Percentiles rank a stretch among this genome's conserved stretches.
phyloP scores from a whole-genome alignment of 2,797 vertebrate genomes.

The Molossus molossus region DNA sequence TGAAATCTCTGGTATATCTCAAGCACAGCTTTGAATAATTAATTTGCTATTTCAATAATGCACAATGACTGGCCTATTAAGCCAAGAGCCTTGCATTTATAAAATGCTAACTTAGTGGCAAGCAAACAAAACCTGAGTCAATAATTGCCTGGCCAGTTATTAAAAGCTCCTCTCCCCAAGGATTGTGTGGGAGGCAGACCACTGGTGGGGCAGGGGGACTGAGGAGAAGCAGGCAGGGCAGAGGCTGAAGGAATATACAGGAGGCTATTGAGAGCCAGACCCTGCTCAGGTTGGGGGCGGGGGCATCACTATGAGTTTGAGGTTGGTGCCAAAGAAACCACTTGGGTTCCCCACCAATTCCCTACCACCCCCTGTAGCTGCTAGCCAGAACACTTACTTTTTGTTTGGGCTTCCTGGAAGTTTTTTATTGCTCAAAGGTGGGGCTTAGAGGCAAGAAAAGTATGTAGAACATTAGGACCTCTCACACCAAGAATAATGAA shows the following conservation, averaged over 20 bases:
- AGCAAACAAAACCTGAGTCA: constrained; percentile 85
- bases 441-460: neutral
- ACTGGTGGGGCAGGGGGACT: too few species aligned
- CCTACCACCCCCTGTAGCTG: neutral
- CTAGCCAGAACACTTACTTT: neutral
- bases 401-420: neutral
- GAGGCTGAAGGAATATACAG: neutral
- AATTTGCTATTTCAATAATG: constrained; percentile 79
- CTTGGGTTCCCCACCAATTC: neutral
- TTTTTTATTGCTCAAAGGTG: constrained; percentile 27
- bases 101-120: constrained; percentile 81
- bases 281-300: neutral
- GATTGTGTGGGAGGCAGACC: constrained; percentile 50
- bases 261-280: neutral
- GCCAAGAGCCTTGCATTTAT: constrained; percentile 80
- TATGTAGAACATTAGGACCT: neutral
- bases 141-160: constrained; percentile 74
- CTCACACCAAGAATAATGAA: neutral
- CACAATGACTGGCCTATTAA: constrained; percentile 70
- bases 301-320: neutral
- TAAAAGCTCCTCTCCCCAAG: constrained; percentile 73
- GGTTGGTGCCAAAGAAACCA: neutral
- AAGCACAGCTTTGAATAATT: constrained; percentile 81
- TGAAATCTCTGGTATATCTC: constrained; percentile 57
- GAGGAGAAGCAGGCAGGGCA: neutral